Evolutionary conservation across 2,113 vertebrate species (phyloP).

Genomic region (Elephantulus edwardii): DNA sequence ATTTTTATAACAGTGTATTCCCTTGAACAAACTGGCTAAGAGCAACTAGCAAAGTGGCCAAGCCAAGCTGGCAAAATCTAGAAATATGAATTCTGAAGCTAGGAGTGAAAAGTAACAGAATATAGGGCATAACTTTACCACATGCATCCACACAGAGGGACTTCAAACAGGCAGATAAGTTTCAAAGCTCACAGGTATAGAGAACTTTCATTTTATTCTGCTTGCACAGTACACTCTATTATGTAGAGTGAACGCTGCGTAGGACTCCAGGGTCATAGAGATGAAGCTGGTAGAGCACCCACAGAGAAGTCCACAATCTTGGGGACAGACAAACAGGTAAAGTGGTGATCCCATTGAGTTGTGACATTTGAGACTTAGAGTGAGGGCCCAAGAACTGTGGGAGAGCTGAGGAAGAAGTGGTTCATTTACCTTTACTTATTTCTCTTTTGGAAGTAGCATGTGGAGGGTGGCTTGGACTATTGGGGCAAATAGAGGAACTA

Average conservation of each 20-base stretch:
- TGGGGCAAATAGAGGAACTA: slow-evolving; percentile 77
- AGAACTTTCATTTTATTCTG: neutral
- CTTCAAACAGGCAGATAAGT: slow-evolving; percentile 1
- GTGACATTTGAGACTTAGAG: neutral
- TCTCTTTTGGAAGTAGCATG: slow-evolving; percentile 74
- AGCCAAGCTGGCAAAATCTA: no score
- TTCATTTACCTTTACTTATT: slow-evolving; percentile 67
- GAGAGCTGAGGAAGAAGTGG: slow-evolving; percentile 66
- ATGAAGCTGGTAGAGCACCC: neutral
- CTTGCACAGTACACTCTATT: neutral
- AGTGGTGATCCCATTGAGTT: no score
- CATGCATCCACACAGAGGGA: neutral
- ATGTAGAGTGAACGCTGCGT: neutral
- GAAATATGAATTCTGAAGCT: neutral
- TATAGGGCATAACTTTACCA: neutral
- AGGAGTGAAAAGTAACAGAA: neutral
- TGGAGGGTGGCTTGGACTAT: slow-evolving; percentile 49
- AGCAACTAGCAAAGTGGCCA: no score
- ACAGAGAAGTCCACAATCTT: neutral
- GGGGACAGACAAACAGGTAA: neutral
- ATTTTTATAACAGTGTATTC: neutral
- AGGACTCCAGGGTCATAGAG: neutral
- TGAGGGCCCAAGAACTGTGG: neutral
- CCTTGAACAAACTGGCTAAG: neutral
- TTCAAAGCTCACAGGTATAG: neutral